phyloP scores from a whole-genome alignment of 2,113 vertebrate genomes.

The Phylloscopus trochilus region DNA sequence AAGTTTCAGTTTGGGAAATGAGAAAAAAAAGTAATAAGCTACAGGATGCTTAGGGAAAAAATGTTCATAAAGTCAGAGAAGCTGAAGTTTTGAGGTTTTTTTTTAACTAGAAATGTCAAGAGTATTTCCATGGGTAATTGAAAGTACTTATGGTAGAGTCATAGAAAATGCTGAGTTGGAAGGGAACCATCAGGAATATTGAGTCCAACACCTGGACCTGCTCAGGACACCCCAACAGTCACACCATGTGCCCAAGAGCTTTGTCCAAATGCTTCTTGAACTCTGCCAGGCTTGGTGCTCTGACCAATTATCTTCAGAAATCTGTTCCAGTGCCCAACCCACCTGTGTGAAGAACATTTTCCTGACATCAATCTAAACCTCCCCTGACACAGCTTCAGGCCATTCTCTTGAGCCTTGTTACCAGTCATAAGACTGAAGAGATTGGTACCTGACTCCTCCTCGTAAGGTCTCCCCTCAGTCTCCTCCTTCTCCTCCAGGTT shows the following conservation, averaged over 20 bases:
- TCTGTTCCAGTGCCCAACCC: rapidly evolving
- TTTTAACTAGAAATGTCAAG: neutral
- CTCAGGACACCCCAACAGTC: neutral
- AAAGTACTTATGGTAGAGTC: neutral
- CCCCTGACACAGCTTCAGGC: neutral
- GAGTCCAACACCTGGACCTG: neutral
- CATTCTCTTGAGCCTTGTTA: rapidly evolving
- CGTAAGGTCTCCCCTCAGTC: neutral
- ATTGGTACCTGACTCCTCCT: neutral
- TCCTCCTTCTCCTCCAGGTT: neutral
- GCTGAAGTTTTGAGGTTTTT: neutral
- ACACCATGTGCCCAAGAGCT: rapidly evolving
- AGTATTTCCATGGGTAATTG: neutral
- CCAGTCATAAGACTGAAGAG: neutral
- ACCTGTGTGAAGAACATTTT: neutral
- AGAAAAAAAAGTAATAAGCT: neutral
- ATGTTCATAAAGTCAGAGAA: neutral
- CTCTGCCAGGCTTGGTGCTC: neutral
- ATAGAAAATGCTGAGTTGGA: neutral
- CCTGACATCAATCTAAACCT: neutral
- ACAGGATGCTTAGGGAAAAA: neutral
- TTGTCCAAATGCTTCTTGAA: rapidly evolving
- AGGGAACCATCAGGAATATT: rapidly evolving
- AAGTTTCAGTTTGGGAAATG: neutral
- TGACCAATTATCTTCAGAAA: neutral